Conservation (phyloP, 2,113 vertebrate species). For the Pampusana beccarii region DNA sequence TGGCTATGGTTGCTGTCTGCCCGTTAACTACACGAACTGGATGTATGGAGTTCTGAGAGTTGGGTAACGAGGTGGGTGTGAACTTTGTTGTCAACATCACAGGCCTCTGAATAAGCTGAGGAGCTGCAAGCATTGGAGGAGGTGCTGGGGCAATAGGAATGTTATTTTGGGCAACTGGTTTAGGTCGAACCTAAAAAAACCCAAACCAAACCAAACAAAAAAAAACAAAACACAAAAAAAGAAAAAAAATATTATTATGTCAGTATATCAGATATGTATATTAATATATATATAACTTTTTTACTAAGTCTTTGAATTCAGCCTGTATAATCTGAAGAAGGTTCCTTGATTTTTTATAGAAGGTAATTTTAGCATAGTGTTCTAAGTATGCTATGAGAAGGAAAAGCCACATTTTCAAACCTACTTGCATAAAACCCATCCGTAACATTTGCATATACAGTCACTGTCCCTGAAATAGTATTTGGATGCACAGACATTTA, state of each 20-base stretch:
- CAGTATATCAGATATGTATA: neutral
- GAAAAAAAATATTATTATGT: neutral
- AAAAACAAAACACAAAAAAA: neutral
- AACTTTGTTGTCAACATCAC: slow-evolving; percentile 95
- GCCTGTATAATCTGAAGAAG: neutral
- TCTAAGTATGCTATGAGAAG: neutral
- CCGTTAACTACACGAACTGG: slow-evolving; percentile 97
- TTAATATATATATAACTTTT: neutral
- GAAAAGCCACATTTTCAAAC: slow-evolving; percentile 21
- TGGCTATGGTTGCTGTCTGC: slow-evolving; percentile 87
- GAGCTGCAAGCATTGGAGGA: slow-evolving; percentile 96
- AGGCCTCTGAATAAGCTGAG: slow-evolving; percentile 93
- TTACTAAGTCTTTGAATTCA: neutral
- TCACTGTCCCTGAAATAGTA: neutral
- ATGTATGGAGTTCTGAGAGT: slow-evolving; percentile 91
- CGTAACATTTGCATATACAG: neutral
- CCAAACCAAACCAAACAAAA: neutral
- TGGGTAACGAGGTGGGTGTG: slow-evolving; percentile 84
- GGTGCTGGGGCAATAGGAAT: slow-evolving; percentile 96
- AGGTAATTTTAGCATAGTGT: neutral
- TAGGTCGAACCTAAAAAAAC: slow-evolving; percentile 86
- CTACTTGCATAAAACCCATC: neutral
- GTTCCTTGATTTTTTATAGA: neutral
- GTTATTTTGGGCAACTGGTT: slow-evolving; percentile 89
- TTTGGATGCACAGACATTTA: neutral